A percentile compares a stretch with the other conserved stretches of the same genome.
Evolutionary conservation across 2,113 vertebrate genomes (phyloP).

Genomic region (Nothobranchius furzeri): DNA sequence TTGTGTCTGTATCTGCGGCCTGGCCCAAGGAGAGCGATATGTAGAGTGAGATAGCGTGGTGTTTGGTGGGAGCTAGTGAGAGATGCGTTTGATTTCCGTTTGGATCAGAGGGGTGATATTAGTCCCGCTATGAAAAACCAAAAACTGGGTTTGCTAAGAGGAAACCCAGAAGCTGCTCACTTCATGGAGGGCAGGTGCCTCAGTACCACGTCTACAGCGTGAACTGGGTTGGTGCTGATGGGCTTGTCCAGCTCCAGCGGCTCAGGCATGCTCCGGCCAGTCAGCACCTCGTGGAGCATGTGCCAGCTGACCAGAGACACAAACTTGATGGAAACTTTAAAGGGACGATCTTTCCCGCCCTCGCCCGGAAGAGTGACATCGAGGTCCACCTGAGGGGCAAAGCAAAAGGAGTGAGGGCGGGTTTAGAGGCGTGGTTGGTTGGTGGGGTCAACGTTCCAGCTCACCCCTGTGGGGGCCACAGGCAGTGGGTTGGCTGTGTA

Average conservation of each 20-base stretch:
- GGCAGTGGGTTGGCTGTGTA: constrained; percentile 98
- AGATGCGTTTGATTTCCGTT: constrained; percentile 60
- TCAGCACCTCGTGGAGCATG: constrained; percentile 97
- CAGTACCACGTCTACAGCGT: constrained; percentile 98
- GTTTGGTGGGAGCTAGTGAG: constrained; percentile 1
- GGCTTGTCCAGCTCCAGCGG: constrained; percentile 98
- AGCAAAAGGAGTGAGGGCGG: not conserved
- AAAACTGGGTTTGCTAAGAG: constrained; percentile 26
- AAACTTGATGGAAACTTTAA: constrained; percentile 98
- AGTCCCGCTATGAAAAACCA: constrained; percentile 24
- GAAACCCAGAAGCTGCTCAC: constrained; percentile 76
- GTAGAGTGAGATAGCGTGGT: constrained; percentile 11
- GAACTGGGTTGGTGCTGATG: constrained; percentile 99
- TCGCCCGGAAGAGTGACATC: constrained; percentile 98
- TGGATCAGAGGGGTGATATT: constrained; percentile 44
- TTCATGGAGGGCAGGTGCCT: constrained; percentile 99
- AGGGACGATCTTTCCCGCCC: constrained; percentile 97
- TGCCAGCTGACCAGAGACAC: constrained; percentile 99
- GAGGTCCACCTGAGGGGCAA: constrained; percentile 89
- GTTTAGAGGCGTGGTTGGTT: not conserved
- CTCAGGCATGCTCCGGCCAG: constrained; percentile 94
- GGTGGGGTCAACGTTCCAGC: constrained; percentile 25
- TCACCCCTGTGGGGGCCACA: constrained; percentile 94
- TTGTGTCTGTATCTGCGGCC: constrained; percentile 27
- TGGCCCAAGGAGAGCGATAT: constrained; percentile 37